These are phyloP conservation scores for Coelopa frigida DNA, from an alignment of 1,140 invertebrate genomes.

Conservation along the genomic window DNA sequence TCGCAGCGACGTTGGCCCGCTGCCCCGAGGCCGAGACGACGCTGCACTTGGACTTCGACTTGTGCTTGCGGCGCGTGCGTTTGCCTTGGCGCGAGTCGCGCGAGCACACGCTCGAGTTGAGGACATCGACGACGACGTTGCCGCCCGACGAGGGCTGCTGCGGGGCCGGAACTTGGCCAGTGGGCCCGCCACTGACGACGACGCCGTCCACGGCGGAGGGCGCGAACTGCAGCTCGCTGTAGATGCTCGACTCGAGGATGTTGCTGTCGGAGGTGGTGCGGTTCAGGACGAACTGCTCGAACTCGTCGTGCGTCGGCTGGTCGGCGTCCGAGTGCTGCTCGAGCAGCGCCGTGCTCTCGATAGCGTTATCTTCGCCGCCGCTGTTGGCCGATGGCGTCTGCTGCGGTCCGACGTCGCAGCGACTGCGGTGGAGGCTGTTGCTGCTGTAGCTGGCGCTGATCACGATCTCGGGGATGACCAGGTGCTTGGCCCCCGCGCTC, in stretches of 20 bases:
- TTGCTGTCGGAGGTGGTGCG: conserved; percentile 32
- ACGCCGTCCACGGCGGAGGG: conserved; percentile 8
- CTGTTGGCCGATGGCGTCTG: conserved; percentile 9
- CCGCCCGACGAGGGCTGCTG: neutral
- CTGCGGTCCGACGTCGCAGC: neutral
- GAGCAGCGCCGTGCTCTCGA: conserved; percentile 2
- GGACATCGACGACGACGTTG: conserved; percentile 12
- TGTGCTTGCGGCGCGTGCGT: conserved; percentile 28
- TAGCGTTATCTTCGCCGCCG: conserved; percentile 3
- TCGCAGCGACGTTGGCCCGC: conserved; percentile 14
- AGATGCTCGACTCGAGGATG: conserved; percentile 30
- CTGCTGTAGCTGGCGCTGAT: conserved; percentile 28
- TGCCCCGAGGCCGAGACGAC: conserved; percentile 11
- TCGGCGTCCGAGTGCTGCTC: conserved; percentile 1
- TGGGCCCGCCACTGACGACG: neutral
- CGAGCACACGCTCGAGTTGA: conserved; percentile 28
- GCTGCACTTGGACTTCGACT: conserved; percentile 20
- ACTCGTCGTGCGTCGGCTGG: conserved; percentile 14
- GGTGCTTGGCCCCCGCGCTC: conserved; percentile 13
- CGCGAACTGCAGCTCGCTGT: conserved; percentile 28
- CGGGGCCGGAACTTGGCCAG: neutral
- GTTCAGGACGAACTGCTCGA: conserved; percentile 31
- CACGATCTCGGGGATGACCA: conserved; percentile 32
- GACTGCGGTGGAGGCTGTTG: neutral
- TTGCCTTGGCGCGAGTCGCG: conserved; percentile 25